Conservation (phyloP, 2,113 vertebrate species). For the Talpa occidentalis region DNA sequence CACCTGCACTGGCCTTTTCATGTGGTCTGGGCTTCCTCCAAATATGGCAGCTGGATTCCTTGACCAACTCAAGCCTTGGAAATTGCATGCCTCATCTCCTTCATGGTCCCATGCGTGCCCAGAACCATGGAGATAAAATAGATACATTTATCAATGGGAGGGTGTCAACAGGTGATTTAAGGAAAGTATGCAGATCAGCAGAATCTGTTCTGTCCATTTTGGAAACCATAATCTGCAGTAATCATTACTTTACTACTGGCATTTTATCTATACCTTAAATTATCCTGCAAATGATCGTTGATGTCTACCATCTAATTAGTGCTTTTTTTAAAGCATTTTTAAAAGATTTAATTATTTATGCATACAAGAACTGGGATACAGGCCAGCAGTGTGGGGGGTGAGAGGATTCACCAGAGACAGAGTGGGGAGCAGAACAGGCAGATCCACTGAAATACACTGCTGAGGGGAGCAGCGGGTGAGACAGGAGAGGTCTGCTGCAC, state of each 20-base stretch:
- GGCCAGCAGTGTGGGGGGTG: too few species aligned
- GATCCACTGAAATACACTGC: too few species aligned
- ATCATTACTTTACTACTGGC: neutral
- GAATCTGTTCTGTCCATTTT: neutral
- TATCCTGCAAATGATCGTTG: neutral
- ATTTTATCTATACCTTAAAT: neutral
- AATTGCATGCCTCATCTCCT: neutral
- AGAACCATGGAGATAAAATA: neutral
- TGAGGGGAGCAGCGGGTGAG: too few species aligned
- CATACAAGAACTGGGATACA: too few species aligned
- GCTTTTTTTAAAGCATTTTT: too few species aligned
- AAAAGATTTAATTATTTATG: too few species aligned
- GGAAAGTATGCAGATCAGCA: neutral
- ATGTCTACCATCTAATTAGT: neutral
- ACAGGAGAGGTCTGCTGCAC: too few species aligned
- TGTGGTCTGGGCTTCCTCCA: neutral
- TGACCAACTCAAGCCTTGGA: neutral
- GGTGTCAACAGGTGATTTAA: neutral
- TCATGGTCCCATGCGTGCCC: too few species aligned
- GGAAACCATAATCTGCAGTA: neutral
- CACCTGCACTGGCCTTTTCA: neutral
- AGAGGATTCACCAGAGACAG: too few species aligned
- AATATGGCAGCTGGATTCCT: neutral
- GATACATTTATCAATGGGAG: neutral
- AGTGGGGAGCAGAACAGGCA: too few species aligned